These are phyloP conservation scores for Synergus laeviventris DNA, from an alignment of 2,888 invertebrate genomes.

Conservation along the genomic window DNA sequence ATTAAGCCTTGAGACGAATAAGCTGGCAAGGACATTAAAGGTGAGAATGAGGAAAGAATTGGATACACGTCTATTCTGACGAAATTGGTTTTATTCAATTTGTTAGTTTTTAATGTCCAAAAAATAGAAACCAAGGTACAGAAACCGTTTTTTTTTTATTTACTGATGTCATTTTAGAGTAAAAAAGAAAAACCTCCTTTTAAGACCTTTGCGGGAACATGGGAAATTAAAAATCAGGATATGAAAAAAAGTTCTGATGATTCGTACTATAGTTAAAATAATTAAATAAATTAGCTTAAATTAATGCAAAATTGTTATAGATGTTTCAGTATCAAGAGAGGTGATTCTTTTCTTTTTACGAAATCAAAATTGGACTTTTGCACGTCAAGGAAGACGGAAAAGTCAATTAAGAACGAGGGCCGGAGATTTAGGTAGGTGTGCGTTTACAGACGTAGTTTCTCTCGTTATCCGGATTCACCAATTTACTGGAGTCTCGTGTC, in stretches of 20 bases:
- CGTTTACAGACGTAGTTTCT: constrained; percentile 1
- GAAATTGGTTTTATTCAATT: too few species aligned
- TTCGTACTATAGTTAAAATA: too few species aligned
- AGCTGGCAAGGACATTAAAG: constrained; percentile 2
- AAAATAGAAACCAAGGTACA: too few species aligned
- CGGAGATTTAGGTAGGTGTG: constrained; percentile 1
- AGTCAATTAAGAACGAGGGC: neutral
- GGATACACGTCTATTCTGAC: too few species aligned
- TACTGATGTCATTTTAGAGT: too few species aligned
- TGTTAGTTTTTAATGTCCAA: too few species aligned
- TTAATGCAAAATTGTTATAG: neutral
- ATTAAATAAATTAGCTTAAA: neutral
- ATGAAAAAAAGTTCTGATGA: too few species aligned
- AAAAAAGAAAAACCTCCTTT: too few species aligned
- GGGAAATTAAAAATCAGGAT: too few species aligned
- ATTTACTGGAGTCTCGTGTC: neutral
- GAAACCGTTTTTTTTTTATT: too few species aligned
- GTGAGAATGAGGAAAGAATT: neutral
- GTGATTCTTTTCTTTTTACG: neutral
- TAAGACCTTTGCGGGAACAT: too few species aligned
- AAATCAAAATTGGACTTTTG: neutral
- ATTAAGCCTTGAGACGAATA: constrained; percentile 14
- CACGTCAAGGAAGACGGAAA: neutral
- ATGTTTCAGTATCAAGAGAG: neutral
- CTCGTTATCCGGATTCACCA: constrained; percentile 2